Conservation (phyloP, 2,888 invertebrate species). For the Spicauda simplicius region DNA sequence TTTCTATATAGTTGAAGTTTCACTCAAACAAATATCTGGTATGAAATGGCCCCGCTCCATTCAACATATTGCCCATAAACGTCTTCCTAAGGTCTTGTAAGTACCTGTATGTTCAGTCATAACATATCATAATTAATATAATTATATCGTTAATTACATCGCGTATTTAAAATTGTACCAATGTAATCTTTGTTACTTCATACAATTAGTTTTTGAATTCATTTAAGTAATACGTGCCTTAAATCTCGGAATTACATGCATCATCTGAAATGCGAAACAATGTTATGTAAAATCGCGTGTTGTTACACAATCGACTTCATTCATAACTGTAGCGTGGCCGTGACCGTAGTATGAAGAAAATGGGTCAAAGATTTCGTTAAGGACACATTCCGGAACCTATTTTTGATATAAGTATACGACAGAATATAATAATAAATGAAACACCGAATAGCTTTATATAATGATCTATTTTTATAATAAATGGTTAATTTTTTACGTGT, state of each 20-base stretch:
- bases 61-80: too few species aligned
- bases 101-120: too few species aligned
- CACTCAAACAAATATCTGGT: too few species aligned
- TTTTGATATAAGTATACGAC: constrained; percentile 10
- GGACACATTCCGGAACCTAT: constrained; percentile 2
- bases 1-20: too few species aligned
- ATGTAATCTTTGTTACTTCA: too few species aligned
- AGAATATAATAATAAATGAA: not conserved
- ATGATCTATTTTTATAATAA: constrained; percentile 28
- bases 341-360: not conserved
- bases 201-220: too few species aligned
- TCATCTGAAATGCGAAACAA: not conserved
- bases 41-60: too few species aligned
- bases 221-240: not conserved
- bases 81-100: too few species aligned
- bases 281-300: not conserved
- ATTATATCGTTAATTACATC: too few species aligned
- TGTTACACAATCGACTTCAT: constrained; percentile 1
- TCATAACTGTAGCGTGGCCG: not conserved
- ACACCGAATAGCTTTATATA: not conserved
- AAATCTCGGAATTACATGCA: not conserved
- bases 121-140: too few species aligned
- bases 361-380: not conserved
- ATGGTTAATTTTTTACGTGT: constrained; percentile 20
- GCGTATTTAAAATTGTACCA: too few species aligned